phyloP scores from a whole-genome alignment of 2,113 vertebrate species.

The Mormyrus lacerda region DNA sequence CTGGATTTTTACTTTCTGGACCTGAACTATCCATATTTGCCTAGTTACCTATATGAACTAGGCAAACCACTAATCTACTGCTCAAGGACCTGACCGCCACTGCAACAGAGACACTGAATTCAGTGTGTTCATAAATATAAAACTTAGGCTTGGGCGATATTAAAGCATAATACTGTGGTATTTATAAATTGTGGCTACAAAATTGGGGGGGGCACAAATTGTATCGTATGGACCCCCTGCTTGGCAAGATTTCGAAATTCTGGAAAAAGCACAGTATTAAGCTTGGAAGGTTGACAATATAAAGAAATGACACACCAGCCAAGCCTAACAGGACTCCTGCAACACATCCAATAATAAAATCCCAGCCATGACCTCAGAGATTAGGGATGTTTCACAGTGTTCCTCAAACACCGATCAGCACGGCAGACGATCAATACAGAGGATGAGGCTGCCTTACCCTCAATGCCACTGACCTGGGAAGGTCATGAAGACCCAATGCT shows the following conservation, averaged over 20 bases:
- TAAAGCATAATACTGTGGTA: not conserved
- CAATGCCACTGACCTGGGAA: not conserved
- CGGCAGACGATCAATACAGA: not conserved
- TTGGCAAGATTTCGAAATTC: not conserved
- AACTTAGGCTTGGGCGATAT: not conserved
- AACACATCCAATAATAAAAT: not conserved
- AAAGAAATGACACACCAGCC: not conserved
- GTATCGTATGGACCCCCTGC: not conserved
- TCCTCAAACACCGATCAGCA: not conserved
- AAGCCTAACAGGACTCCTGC: not conserved
- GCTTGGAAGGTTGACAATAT: not conserved
- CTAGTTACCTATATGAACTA: not conserved
- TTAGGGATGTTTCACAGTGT: not conserved
- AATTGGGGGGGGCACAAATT: not conserved
- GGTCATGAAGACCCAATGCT: not conserved
- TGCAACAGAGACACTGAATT: not conserved
- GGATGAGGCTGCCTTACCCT: not conserved
- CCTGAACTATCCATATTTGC: not conserved
- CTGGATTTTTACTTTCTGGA: not conserved
- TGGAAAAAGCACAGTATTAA: not conserved
- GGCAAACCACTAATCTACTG: not conserved
- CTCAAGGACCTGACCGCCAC: not conserved
- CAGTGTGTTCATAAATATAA: not conserved
- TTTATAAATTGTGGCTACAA: not conserved
- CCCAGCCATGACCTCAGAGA: not conserved